Evolutionary conservation across 2,888 invertebrate species (phyloP).

Genomic region (Mimumesa dahlbomi): DNA sequence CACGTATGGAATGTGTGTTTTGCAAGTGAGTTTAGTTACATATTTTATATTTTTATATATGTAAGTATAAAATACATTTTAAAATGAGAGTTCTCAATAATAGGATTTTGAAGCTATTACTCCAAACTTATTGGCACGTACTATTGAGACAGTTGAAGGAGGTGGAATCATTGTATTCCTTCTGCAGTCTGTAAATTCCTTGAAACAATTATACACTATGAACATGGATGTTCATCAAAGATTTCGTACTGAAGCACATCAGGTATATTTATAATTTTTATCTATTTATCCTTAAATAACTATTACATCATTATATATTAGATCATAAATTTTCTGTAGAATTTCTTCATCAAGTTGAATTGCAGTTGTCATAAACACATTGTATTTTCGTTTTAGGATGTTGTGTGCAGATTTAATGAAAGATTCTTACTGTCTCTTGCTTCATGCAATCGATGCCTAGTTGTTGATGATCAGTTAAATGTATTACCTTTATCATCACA

Average conservation of each 20-base stretch:
- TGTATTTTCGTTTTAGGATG: slow-evolving; percentile 80
- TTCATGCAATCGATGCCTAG: slow-evolving; percentile 92
- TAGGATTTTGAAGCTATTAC: slow-evolving; percentile 98
- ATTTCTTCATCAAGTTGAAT: not conserved
- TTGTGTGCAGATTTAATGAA: slow-evolving; percentile 98
- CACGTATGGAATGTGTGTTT: slow-evolving; percentile 96
- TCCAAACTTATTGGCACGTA: slow-evolving; percentile 97
- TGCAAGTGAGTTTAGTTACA: slow-evolving; percentile 93
- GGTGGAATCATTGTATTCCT: slow-evolving; percentile 96
- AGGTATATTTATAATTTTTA: slow-evolving; percentile 72
- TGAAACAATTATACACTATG: slow-evolving; percentile 97
- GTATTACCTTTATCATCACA: slow-evolving; percentile 96
- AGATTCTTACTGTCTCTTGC: slow-evolving; percentile 95
- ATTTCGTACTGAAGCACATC: slow-evolving; percentile 96
- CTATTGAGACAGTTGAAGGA: slow-evolving; percentile 99
- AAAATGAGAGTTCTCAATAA: slow-evolving; percentile 41
- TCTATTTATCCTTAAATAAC: too few relatives aligned
- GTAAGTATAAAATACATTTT: too few relatives aligned
- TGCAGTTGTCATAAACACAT: not conserved
- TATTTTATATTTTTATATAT: too few relatives aligned
- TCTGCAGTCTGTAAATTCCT: slow-evolving; percentile 90
- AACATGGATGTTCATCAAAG: slow-evolving; percentile 99
- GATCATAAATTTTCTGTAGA: not conserved
- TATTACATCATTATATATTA: too few relatives aligned
- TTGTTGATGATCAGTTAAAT: slow-evolving; percentile 96